Evolutionary conservation across 1,140 invertebrate species (phyloP), one percentile per base, ranked within the genome.

Genomic region (Drosophila mayri): DNA sequence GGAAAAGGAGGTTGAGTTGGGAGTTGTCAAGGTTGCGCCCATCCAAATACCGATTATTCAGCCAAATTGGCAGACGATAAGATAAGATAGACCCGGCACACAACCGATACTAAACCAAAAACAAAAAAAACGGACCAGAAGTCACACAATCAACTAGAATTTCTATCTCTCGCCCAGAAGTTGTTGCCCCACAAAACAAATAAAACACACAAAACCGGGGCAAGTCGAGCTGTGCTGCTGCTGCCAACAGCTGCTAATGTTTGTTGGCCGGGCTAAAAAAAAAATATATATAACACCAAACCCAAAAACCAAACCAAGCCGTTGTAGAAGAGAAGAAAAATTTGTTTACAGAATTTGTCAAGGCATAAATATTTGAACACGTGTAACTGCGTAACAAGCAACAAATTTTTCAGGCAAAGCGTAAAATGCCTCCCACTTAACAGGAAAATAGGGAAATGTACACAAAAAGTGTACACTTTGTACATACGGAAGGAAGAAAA

Each of bases 331-430:
- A 76, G 47, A 73, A 28, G 60, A 76, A 43, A 76, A 76, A 66
- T 77, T 77, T 77, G 75, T 77, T 77, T 78, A 77, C 75, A 62
- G 43, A 77, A 77, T 77, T 77, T 77, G 75, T 77, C 75, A 70
- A 43, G 64, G 75, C 75, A 77, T 77, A 77, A 77, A 77, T 77
- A 77, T 77, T 77, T 77, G 64, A 77, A 77, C 75, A 77, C 75
- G 75, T 78, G 75, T 78, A 77, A 61, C 75, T 40, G 60, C 52
- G 59, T 65, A 75, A 58, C 72, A 76, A 58, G 72, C 38, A 76
- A 74, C 73, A 58, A 64, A 76, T 72, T 59, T 20, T 59, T 60
- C 20, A 60, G 49, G 47, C 64, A 38, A 32, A 52, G 49, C 30
- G 49, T 55, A 46, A 62, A 62, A 55, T 55, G 25, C 40, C 62